Percentiles rank a stretch among this genome's conserved stretches.
Evolutionary conservation across 2,113 vertebrate genomes (phyloP).

Genomic region (Tetrax tetrax): DNA sequence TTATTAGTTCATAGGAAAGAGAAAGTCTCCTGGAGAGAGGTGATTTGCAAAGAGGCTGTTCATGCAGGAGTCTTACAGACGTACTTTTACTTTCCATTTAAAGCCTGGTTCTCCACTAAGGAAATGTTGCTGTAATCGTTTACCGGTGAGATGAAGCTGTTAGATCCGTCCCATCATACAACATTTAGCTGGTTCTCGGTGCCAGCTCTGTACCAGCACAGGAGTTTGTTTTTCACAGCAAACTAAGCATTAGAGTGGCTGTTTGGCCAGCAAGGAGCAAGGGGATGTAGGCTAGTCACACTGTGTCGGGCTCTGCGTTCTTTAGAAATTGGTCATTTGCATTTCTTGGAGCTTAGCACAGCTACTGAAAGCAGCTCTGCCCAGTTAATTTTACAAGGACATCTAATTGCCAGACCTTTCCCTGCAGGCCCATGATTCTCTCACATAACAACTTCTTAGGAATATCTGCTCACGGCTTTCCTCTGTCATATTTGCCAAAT

Average conservation of each 20-base stretch:
- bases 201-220: background rate
- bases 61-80: background rate
- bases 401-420: constrained; percentile 2
- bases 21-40: background rate
- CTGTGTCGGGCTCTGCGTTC: background rate
- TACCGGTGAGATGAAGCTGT: background rate
- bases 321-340: background rate
- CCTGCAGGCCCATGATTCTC: background rate
- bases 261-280: background rate
- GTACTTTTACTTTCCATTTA: background rate
- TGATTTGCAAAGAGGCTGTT: background rate
- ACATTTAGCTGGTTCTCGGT: background rate
- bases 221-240: background rate
- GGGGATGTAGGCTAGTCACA: background rate
- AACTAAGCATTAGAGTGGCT: background rate
- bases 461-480: background rate
- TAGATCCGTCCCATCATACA: background rate
- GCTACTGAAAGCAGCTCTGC: background rate
- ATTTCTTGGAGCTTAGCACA: constrained; percentile 24
- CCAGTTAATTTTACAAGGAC: background rate
- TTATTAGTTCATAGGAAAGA: background rate
- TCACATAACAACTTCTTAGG: background rate
- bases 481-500: background rate
- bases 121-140: background rate
- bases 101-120: background rate